Conservation (phyloP, 2,797 vertebrate species). For the Phalanger gymnotis region DNA sequence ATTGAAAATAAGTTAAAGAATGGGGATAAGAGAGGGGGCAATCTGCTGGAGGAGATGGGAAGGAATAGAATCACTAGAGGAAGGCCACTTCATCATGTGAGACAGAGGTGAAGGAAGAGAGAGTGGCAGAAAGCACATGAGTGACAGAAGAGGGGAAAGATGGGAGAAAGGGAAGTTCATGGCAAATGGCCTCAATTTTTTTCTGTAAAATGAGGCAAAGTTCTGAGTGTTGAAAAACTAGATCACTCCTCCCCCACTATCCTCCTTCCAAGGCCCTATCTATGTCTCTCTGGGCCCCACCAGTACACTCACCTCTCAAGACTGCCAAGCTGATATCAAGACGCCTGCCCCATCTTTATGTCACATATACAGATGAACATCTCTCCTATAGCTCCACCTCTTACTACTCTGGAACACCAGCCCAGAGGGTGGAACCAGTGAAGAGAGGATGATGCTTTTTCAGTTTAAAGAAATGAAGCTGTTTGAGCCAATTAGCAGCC, state of each 20-base stretch:
- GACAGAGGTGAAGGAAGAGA: neutral
- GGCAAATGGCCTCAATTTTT: slow-evolving; percentile 19
- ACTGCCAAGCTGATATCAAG: slow-evolving; percentile 45
- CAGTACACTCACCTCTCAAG: slow-evolving; percentile 61
- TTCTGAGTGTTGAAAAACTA: neutral
- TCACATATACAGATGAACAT: slow-evolving; percentile 76
- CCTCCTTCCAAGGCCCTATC: slow-evolving; percentile 6
- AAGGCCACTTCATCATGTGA: neutral
- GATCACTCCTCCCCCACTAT: slow-evolving; percentile 20
- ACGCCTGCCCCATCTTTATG: slow-evolving; percentile 57
- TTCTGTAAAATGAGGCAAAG: neutral
- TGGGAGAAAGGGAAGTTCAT: neutral
- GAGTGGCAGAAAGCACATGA: neutral
- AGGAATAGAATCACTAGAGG: neutral
- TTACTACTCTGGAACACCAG: slow-evolving; percentile 31
- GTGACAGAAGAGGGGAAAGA: neutral
- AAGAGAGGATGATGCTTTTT: slow-evolving; percentile 21
- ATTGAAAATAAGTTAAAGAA: neutral
- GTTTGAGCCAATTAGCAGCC: slow-evolving; percentile 11
- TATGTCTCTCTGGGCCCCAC: slow-evolving; percentile 53
- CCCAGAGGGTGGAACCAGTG: slow-evolving; percentile 61
- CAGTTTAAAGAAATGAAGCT: slow-evolving; percentile 42
- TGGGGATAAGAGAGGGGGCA: neutral
- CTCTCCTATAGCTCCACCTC: slow-evolving; percentile 40
- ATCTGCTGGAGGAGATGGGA: neutral